phyloP scores from a whole-genome alignment of 2,888 invertebrate genomes.

The Pristionchus arcanus region DNA sequence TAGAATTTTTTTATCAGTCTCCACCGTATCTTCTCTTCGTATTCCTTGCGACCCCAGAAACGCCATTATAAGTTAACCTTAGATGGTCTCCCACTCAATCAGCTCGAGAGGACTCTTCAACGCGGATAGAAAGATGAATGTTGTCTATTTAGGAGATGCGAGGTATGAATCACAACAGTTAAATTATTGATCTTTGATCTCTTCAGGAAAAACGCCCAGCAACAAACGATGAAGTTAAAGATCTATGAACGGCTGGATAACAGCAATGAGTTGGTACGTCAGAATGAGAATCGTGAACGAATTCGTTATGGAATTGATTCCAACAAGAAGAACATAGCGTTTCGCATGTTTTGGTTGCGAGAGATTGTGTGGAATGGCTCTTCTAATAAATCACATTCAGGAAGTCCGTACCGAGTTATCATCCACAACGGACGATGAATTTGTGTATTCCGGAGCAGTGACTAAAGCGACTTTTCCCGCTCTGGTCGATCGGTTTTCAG shows the following conservation, averaged over 20 bases:
- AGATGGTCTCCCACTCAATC: neutral
- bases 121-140: neutral
- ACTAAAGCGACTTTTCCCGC: neutral
- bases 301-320: no score
- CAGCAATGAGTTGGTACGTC: slow-evolving; percentile 30
- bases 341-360: no score
- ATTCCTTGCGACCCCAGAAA: no score
- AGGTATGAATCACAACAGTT: neutral
- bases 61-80: neutral
- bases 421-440: neutral
- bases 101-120: slow-evolving; percentile 7
- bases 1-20: no score
- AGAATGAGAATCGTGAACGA: no score
- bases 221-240: slow-evolving; percentile 40
- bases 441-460: slow-evolving; percentile 41
- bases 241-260: slow-evolving; percentile 3
- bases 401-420: slow-evolving; percentile 38
- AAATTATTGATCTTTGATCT: neutral
- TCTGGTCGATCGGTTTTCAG: neutral
- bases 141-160: neutral
- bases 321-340: no score
- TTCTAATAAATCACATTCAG: neutral
- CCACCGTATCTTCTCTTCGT: no score
- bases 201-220: neutral
- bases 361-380: no score